Conservation (phyloP, 2,113 vertebrate species). For the Butastur rufipennis region DNA sequence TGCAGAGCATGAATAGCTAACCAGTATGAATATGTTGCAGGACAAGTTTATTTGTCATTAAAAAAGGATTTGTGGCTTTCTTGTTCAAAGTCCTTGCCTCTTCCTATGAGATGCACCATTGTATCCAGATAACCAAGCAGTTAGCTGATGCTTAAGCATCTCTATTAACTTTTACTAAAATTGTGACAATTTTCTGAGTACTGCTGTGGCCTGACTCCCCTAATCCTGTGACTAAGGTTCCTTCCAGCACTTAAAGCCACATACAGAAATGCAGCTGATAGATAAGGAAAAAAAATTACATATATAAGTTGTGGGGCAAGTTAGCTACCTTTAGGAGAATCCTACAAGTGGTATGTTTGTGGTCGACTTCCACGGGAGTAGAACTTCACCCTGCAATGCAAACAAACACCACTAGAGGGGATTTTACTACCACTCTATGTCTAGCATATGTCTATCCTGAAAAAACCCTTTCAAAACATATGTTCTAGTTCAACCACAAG, state of each 20-base stretch:
- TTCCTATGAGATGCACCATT: not conserved
- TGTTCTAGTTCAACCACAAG: not conserved
- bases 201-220: not conserved
- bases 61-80: not conserved
- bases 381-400: not conserved
- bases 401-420: conserved; percentile 17
- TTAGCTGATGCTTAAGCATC: not conserved
- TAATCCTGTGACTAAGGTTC: not conserved
- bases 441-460: not conserved
- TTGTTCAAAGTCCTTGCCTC: not conserved
- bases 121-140: not conserved
- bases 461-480: not conserved
- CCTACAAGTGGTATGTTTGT: not conserved
- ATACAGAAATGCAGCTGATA: not conserved
- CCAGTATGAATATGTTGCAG: not conserved
- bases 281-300: not conserved
- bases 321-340: not conserved
- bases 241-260: not conserved
- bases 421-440: conserved; percentile 46
- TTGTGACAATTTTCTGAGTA: not conserved
- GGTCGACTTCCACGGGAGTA: not conserved
- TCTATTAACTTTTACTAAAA: not conserved
- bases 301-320: not conserved
- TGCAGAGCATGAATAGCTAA: not conserved
- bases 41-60: not conserved